A percentile compares a stretch with the other conserved stretches of the same genome.
phyloP scores from a whole-genome alignment of 2,113 vertebrate genomes.

The Falcunculus frontatus region DNA sequence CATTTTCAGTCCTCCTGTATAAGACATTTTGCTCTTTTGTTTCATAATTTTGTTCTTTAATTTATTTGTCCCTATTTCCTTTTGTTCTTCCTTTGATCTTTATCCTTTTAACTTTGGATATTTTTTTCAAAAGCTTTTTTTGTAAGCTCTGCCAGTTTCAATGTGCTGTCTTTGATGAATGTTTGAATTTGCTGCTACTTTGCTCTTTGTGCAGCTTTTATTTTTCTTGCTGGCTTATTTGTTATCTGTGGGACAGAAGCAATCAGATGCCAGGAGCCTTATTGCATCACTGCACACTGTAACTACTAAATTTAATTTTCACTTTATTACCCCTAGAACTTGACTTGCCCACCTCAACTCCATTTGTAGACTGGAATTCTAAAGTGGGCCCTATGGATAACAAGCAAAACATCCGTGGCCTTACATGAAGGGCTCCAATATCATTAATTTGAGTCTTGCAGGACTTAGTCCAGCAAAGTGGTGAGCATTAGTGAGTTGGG shows the following conservation, averaged over 20 bases:
- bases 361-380: background rate
- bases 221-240: background rate
- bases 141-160: background rate
- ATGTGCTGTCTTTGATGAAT: background rate
- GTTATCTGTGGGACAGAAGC: background rate
- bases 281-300: background rate
- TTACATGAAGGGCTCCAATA: background rate
- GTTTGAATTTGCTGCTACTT: background rate
- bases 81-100: constrained; percentile 42
- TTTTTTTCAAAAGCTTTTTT: background rate
- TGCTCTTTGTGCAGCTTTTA: background rate
- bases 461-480: background rate
- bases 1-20: background rate
- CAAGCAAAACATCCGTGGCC: background rate
- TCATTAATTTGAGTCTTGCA: background rate
- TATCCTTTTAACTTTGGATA: background rate
- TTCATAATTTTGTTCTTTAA: background rate
- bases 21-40: background rate
- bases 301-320: background rate
- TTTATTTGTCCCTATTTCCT: background rate
- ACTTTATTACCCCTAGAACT: background rate
- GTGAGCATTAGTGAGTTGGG: no score
- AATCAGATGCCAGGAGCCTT: background rate
- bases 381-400: background rate
- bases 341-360: background rate